These are phyloP conservation scores for Anguilla megastoma DNA, from an alignment of 2,797 vertebrate species.

Conservation along the genomic window DNA sequence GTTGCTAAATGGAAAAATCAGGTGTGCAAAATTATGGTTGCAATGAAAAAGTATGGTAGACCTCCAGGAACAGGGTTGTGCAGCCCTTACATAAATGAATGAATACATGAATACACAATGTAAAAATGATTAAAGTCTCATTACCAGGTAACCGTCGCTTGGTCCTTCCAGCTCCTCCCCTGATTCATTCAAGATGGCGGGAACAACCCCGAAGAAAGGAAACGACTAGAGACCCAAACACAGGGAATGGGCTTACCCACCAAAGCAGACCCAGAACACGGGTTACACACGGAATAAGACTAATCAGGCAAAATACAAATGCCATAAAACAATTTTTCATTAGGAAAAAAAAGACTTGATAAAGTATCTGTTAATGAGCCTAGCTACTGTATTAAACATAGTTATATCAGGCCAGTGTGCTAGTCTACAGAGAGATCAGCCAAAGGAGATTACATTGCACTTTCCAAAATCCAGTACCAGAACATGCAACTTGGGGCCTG, in stretches of 20 bases:
- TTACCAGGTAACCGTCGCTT: constrained; percentile 93
- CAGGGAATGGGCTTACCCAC: background rate
- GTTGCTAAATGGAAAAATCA: background rate
- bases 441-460: background rate
- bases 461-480: background rate
- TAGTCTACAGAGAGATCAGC: background rate
- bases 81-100: background rate
- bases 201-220: constrained; percentile 94
- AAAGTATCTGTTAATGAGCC: background rate
- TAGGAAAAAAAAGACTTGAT: background rate
- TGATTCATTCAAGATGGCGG: constrained; percentile 89
- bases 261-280: background rate
- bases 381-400: background rate
- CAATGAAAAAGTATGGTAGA: background rate
- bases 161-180: constrained; percentile 95
- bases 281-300: background rate
- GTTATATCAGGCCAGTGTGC: background rate
- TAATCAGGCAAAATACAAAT: background rate
- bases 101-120: background rate
- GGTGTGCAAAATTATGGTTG: background rate
- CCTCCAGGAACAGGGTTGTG: background rate
- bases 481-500: background rate
- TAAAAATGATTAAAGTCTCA: background rate
- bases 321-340: background rate
- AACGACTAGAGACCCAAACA: constrained; percentile 75